Evolutionary conservation across 2,888 invertebrate genomes (phyloP), one percentile per base, ranked within the genome.

Genomic region (Priocnemis perturbator): DNA sequence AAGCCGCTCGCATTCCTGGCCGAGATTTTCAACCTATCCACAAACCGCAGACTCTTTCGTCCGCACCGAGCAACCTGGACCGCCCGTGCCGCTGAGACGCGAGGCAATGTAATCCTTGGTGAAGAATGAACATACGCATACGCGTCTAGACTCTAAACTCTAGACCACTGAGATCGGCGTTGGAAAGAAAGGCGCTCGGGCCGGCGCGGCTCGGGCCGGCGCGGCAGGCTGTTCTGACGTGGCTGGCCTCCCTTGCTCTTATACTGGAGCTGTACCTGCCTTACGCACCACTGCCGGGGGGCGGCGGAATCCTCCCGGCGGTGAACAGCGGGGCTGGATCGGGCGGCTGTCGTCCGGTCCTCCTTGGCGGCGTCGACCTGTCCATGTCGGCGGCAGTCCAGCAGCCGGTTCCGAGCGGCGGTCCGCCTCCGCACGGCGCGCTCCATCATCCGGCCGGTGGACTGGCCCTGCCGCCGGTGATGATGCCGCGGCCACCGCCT

Each of bases 241-340:
- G 20, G 20, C 47, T 67, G 72, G 47, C 17, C 48, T 17, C 71
- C 50, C 59, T 64, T 44, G 71, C 56, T 73, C 69, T 81, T 85
- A 87, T 82, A 85, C 89, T 89, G 89, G 88, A 89, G 89, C 88
- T 89, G 87, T 89, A 88, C 74, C 82, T 89, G 85, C 88, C 88
- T 73, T 89, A 89, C 85, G 87, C 88, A 79, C 88, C 88, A 85
- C 88, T 89, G 88, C 88, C 88, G 88, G 88, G 87, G 81, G 87
- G 88, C 78, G 87, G 88, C 78, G 86, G 87, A 66, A 87, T 87
- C 87, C 87, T 89, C 88, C 88, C 89, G 88, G 86, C 88, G 86
- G 88, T 88, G 78, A 81, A 78, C 68, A 84, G 78, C 59, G 82
- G 84, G 48, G 79, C 81, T 44, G 84, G 76, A 57, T 74, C 79